Base-by-base conservation (phyloP, 2,113 vertebrate species). In the Odocoileus virginianus region DNA sequence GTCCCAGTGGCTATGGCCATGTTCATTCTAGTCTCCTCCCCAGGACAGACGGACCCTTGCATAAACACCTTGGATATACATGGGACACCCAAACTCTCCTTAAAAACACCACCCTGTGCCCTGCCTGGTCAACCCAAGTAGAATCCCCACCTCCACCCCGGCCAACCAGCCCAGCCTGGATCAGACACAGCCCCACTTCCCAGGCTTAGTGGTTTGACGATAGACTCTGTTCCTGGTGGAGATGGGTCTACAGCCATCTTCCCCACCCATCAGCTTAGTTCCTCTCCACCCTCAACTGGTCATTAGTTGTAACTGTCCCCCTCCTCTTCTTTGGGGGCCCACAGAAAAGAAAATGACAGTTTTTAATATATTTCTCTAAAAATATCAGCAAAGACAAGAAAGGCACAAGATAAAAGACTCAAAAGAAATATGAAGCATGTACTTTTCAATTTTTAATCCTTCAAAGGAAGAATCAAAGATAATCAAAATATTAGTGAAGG, bases 381-480 rank as follows among this genome's bases (percentile, higher is more conserved):
- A 92, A 84, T 84, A 82, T 60, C 67, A 58, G 83, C 45, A 57
- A 95, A 94, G 60, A 30, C 47, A 78, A 74, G 28, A 89, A 88
- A 92, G 30, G 21, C n/a, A 89, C 12, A 96, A 97, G 85, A 90
- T 87, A 52, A 95, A 97, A 97, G 74, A 3, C 7, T 84, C 52
- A 28, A 81, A 95, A 86, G 54, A 97, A 96, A 91, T 85, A 91
- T n/a, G 89, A 97, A 88, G 27, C 61, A 78, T 15, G 54, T 85
- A 30, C n/a, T 79, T 96, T 76, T 10, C 94, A 94, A 79, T 8
- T 88, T 91, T 95, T 92, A 23, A 88, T 64, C 58, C 78, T 92
- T 97, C 96, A 94, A 95, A 95, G 95, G 43, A 92, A 94, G 36
- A 95, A 84, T 58, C 85, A 92, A 92, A 94, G 71, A 79, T 82